Evolutionary conservation across 1,140 invertebrate genomes (phyloP).

Genomic region (Drosophila parabipectinata): DNA sequence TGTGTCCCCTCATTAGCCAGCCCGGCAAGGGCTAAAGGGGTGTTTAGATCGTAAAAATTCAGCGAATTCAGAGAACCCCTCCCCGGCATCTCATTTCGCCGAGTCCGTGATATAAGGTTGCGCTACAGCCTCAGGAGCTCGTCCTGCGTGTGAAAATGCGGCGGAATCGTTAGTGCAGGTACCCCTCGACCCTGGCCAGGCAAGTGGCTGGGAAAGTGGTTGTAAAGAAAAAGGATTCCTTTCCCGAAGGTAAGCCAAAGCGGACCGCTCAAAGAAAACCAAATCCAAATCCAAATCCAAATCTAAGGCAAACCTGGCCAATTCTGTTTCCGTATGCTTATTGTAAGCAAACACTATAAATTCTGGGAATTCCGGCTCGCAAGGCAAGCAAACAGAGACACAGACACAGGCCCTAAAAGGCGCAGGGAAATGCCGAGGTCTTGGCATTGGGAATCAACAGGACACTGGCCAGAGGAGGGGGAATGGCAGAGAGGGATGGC

Average conservation of each 20-base stretch:
- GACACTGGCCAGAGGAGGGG: constrained; percentile 4
- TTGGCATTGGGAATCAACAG: constrained; percentile 32
- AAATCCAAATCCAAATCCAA: constrained; percentile 1
- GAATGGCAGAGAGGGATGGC: background rate
- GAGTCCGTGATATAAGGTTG: constrained; percentile 8
- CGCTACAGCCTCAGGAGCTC: background rate
- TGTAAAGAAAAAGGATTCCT: constrained; percentile 27
- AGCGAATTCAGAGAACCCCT: constrained; percentile 25
- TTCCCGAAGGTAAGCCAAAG: constrained; percentile 19
- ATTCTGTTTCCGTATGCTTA: constrained; percentile 57
- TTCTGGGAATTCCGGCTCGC: constrained; percentile 39
- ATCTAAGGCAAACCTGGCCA: constrained; percentile 27
- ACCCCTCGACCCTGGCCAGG: background rate
- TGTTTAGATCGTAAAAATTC: constrained; percentile 12
- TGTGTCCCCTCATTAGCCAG: constrained; percentile 8
- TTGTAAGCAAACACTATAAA: constrained; percentile 54
- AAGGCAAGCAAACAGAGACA: constrained; percentile 30
- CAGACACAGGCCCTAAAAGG: constrained; percentile 5
- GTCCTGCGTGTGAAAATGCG: constrained; percentile 55
- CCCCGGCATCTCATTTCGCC: background rate
- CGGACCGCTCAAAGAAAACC: constrained; percentile 16
- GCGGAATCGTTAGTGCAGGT: constrained; percentile 9
- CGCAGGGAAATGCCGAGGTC: constrained; percentile 19
- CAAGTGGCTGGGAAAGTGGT: constrained; percentile 1
- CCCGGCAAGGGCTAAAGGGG: constrained; percentile 9